Percentiles rank a stretch among this genome's conserved stretches.
Evolutionary conservation across 2,888 invertebrate species (phyloP).

Genomic region (Nezara viridula): DNA sequence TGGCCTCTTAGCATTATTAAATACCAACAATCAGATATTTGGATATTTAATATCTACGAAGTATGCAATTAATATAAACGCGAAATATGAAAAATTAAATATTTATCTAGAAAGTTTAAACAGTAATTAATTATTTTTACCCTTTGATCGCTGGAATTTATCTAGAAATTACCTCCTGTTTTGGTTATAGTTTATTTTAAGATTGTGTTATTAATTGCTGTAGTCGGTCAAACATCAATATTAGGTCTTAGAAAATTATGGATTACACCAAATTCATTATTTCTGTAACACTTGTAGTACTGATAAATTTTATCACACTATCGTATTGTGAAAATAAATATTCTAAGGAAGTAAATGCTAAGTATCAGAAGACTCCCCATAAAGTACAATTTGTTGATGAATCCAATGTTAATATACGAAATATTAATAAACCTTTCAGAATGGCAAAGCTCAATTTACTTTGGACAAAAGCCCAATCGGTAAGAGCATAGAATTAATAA

Average conservation of each 20-base stretch:
- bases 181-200: not conserved
- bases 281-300: not conserved
- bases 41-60: too few relatives aligned
- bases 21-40: too few relatives aligned
- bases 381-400: slow-evolving; percentile 65
- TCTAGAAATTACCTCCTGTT: not conserved
- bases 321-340: slow-evolving; percentile 58
- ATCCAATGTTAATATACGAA: slow-evolving; percentile 75
- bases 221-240: not conserved
- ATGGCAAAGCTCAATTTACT: slow-evolving; percentile 91
- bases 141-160: too few relatives aligned
- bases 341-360: slow-evolving; percentile 59
- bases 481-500: slow-evolving; percentile 73
- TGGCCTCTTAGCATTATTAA: too few relatives aligned
- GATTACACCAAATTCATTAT: not conserved
- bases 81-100: too few relatives aligned
- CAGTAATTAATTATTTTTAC: too few relatives aligned
- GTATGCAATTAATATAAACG: too few relatives aligned
- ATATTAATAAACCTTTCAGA: slow-evolving; percentile 86
- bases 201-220: not conserved
- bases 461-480: slow-evolving; percentile 92
- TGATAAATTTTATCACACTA: not conserved
- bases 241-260: not conserved
- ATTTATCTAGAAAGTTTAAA: too few relatives aligned
- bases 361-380: slow-evolving; percentile 52